Conservation (phyloP, 1,140 invertebrate species). For the Drosophila lini region DNA sequence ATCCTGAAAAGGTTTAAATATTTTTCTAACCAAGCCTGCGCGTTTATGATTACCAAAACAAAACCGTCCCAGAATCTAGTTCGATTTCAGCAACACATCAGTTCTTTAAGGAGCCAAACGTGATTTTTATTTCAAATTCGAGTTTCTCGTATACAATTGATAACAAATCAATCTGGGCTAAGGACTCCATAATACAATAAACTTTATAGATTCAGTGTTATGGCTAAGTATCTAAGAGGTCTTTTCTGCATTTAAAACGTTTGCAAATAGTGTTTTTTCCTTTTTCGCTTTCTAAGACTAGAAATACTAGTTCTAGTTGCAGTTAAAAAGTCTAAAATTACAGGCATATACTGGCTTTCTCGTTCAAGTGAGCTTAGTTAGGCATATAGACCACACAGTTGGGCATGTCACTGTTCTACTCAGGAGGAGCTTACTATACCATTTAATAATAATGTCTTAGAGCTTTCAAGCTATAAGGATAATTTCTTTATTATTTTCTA, state of each 20-base stretch:
- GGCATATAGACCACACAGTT: slow-evolving; percentile 25
- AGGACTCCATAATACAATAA: slow-evolving; percentile 16
- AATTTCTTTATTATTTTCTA: not conserved
- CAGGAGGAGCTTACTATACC: slow-evolving; percentile 11
- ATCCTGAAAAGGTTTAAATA: too few species aligned
- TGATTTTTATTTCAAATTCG: slow-evolving; percentile 63
- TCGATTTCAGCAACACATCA: not conserved
- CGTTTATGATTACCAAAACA: too few species aligned
- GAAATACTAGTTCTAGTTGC: slow-evolving; percentile 17
- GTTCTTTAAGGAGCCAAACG: slow-evolving; percentile 52
- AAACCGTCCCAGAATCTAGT: not conserved
- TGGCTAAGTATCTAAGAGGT: slow-evolving; percentile 42
- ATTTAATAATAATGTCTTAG: slow-evolving; percentile 17
- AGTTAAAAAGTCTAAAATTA: slow-evolving; percentile 61
- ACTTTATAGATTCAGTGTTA: slow-evolving; percentile 18
- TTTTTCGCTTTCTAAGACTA: slow-evolving; percentile 33
- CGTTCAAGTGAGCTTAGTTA: slow-evolving; percentile 32
- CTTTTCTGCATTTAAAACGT: slow-evolving; percentile 59
- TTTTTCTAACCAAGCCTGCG: not conserved
- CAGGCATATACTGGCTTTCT: slow-evolving; percentile 75
- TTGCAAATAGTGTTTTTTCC: slow-evolving; percentile 9
- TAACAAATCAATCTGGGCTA: slow-evolving; percentile 24
- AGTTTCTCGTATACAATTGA: slow-evolving; percentile 71
- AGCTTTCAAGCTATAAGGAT: slow-evolving; percentile 8
- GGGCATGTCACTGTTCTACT: slow-evolving; percentile 25